Percentiles rank a stretch among this genome's conserved stretches.
Conservation (phyloP, 2,797 vertebrate genomes). For the Cephalopachus bancanus region DNA sequence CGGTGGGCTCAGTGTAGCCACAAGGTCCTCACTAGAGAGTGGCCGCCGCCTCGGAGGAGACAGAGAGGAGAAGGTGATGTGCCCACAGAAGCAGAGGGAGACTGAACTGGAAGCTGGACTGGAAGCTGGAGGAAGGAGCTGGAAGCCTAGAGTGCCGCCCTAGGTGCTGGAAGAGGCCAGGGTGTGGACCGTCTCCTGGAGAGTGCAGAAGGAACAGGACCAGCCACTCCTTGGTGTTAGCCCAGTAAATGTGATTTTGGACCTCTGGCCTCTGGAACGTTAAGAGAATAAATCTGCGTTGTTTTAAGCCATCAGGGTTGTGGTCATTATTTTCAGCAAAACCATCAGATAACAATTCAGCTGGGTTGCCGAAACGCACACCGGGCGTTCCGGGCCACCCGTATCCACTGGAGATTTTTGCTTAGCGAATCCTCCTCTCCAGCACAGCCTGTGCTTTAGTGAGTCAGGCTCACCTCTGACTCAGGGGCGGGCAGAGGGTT, state of each 20-base stretch:
- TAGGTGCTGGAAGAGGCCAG: not conserved
- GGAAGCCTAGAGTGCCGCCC: not conserved
- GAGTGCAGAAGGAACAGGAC: rapidly evolving
- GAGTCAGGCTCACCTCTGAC: not conserved
- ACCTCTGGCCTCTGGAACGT: not conserved
- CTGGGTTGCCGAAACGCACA: too few relatives aligned
- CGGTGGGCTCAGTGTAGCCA: not conserved
- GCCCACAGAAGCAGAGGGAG: not conserved
- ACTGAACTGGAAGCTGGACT: not conserved
- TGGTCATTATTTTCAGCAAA: not conserved
- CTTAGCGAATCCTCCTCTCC: not conserved
- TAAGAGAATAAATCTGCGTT: not conserved
- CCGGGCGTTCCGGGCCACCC: rapidly evolving
- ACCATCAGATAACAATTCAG: too few relatives aligned
- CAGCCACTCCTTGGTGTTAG: not conserved
- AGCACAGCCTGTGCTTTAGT: rapidly evolving
- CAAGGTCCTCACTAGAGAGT: not conserved
- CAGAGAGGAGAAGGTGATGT: not conserved
- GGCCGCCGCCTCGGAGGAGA: not conserved
- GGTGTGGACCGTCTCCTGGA: not conserved
- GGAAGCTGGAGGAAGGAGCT: not conserved
- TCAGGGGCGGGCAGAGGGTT: too few relatives aligned
- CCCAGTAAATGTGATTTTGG: not conserved
- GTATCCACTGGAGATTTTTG: too few relatives aligned
- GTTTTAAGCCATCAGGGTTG: not conserved